Percentiles rank a stretch among this genome's conserved stretches.
These are phyloP conservation scores for Pteromalus puparum DNA, from an alignment of 1,140 invertebrate genomes.

Conservation along the genomic window DNA sequence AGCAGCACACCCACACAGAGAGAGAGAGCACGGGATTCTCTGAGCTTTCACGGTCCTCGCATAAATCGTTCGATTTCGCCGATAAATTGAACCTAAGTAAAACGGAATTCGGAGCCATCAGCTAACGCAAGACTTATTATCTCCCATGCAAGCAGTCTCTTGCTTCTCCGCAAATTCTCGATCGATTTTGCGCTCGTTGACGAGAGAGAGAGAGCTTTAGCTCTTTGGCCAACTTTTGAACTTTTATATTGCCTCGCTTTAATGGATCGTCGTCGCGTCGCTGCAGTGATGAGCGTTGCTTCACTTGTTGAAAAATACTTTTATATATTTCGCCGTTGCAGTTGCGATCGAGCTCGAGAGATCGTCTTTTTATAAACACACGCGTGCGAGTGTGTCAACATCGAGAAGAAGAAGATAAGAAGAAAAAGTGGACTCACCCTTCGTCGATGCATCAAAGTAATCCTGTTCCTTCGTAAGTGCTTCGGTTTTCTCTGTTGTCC, in stretches of 20 bases:
- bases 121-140: constrained; percentile 39
- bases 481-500: background rate
- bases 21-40: too few relatives aligned
- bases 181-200: constrained; percentile 15
- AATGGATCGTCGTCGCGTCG: background rate
- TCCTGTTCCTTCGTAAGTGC: constrained; percentile 2
- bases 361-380: too few relatives aligned
- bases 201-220: background rate
- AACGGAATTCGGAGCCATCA: constrained; percentile 43
- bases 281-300: too few relatives aligned
- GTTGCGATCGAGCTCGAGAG: too few relatives aligned
- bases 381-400: too few relatives aligned
- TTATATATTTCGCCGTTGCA: too few relatives aligned
- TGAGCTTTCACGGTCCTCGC: constrained; percentile 31
- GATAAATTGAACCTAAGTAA: constrained; percentile 47
- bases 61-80: constrained; percentile 45
- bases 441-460: background rate
- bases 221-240: constrained; percentile 2
- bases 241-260: background rate
- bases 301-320: background rate
- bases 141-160: constrained; percentile 1
- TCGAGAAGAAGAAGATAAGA: background rate
- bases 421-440: background rate
- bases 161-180: constrained; percentile 5
- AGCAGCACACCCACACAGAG: background rate